A percentile compares a stretch with the other conserved stretches of the same genome.
These are phyloP conservation scores for Paelopatides confundens DNA, from an alignment of 53 echinoderm and acorn worm species.

Conservation along the genomic window DNA sequence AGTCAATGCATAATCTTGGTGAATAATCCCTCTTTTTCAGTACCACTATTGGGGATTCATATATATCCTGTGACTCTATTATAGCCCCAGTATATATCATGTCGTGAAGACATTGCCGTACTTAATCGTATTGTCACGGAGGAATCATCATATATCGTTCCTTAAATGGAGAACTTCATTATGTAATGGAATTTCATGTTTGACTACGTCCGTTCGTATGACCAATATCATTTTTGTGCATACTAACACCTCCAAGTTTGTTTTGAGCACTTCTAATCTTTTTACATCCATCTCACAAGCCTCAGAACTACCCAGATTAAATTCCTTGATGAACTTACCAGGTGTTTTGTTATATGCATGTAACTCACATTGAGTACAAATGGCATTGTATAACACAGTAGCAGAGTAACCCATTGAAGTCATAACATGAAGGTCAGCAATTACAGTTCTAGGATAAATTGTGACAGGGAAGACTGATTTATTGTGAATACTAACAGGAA, in stretches of 20 bases:
- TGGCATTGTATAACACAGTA: too few relatives aligned
- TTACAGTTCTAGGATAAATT: too few relatives aligned
- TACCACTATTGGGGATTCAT: constrained; percentile 40
- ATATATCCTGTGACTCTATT: constrained; percentile 35
- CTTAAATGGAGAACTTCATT: not conserved
- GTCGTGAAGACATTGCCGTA: not conserved
- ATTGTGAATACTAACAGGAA: too few relatives aligned
- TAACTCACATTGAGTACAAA: too few relatives aligned
- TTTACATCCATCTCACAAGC: too few relatives aligned
- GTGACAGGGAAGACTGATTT: too few relatives aligned
- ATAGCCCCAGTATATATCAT: constrained; percentile 23
- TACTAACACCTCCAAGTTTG: constrained; percentile 21
- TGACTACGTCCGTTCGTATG: not conserved
- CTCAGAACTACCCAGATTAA: too few relatives aligned
- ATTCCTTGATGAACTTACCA: too few relatives aligned
- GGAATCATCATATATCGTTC: constrained; percentile 36
- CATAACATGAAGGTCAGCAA: too few relatives aligned
- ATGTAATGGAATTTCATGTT: constrained; percentile 44
- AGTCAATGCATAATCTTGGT: constrained; percentile 31
- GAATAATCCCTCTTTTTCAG: constrained; percentile 30
- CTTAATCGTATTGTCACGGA: constrained; percentile 26
- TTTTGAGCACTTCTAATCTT: too few relatives aligned
- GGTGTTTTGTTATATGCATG: too few relatives aligned
- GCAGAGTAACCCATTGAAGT: too few relatives aligned
- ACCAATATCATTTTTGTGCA: constrained; percentile 8